Evolutionary conservation across 2,797 vertebrate genomes (phyloP), one percentile per base, ranked within the genome.

Genomic region (Benthosema pterotum): DNA sequence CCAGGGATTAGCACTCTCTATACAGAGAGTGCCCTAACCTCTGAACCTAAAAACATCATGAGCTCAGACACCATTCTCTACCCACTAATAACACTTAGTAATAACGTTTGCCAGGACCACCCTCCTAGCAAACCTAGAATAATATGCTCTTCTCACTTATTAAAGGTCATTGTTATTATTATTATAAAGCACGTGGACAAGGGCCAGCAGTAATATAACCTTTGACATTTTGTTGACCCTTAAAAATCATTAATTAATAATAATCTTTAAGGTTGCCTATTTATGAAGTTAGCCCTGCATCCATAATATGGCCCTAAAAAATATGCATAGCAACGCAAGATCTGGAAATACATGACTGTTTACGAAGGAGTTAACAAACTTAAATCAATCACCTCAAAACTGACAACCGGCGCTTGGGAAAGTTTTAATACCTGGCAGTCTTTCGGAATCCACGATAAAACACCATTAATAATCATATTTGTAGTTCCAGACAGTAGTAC

Each of bases 1-100:
- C 88, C 32, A 0, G 11, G 81, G 87, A 89, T 90, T 89, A 90
- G 77, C 67, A n/a, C n/a, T 63, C 80, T 75, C 78, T 80, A 83
- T 79, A 88, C 71, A 1, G 17, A 82, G 74, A 82, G 74, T 63
- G 11, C 55, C 65, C 69, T 81, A 82, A 88, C 84, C 88, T 86
- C 78, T 87, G 83, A 86, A 86, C 74, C 66, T 75, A 79, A 38
- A 82, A 88, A 77, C 83, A 83, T 80, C 66, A 70, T 87, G 87
- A 89, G 42, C 63, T 72, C 76, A 68, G 76, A 78, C 57, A 82
- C 82, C 79, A n/a, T n/a, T n/a, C n/a, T n/a, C n/a, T n/a, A n/a
- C 72, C 65, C 79, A 71, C 80, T 88, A 86, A 86, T 79, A 74
- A 69, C 71, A 67, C 72, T 83, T 82, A 87, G n/a, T n/a, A n/a